phyloP scores from a whole-genome alignment of 1,140 invertebrate species.

The Laupala kohalensis region DNA sequence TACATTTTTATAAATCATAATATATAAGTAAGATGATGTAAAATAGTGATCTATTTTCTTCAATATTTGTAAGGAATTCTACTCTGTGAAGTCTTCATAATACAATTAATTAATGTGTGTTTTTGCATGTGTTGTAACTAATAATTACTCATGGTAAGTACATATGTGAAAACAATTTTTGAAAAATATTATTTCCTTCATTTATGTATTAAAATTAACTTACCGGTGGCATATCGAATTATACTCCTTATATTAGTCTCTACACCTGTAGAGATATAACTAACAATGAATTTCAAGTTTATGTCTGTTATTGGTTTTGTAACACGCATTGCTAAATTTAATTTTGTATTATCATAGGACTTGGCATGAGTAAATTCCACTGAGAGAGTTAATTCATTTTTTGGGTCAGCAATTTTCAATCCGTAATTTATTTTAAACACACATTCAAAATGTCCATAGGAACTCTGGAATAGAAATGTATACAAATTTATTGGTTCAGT shows the following conservation, averaged over 20 bases:
- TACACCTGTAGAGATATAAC: constrained; percentile 25
- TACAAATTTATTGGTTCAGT: too few relatives aligned
- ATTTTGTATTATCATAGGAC: constrained; percentile 30
- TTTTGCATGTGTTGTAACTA: too few relatives aligned
- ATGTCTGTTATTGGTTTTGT: constrained; percentile 33
- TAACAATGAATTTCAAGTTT: constrained; percentile 32
- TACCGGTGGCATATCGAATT: constrained; percentile 34
- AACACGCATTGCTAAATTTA: constrained; percentile 29
- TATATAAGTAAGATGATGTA: too few relatives aligned
- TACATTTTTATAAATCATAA: too few relatives aligned
- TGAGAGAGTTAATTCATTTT: constrained; percentile 36
- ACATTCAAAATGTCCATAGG: constrained; percentile 37
- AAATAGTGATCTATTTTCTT: too few relatives aligned
- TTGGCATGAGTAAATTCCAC: constrained; percentile 38
- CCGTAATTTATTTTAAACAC: constrained; percentile 35
- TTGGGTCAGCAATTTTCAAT: constrained; percentile 25
- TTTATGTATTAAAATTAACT: not conserved
- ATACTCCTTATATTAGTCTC: constrained; percentile 27
- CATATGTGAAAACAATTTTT: not conserved
- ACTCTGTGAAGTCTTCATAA: too few relatives aligned
- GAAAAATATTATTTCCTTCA: not conserved
- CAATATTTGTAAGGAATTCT: too few relatives aligned
- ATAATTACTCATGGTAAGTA: constrained; percentile 3
- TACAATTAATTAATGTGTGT: too few relatives aligned
- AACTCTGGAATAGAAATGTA: constrained; percentile 30